A percentile compares a stretch with the other conserved stretches of the same genome.
Conservation (phyloP, 2,888 invertebrate species). For the Eubasilissa splendida region DNA sequence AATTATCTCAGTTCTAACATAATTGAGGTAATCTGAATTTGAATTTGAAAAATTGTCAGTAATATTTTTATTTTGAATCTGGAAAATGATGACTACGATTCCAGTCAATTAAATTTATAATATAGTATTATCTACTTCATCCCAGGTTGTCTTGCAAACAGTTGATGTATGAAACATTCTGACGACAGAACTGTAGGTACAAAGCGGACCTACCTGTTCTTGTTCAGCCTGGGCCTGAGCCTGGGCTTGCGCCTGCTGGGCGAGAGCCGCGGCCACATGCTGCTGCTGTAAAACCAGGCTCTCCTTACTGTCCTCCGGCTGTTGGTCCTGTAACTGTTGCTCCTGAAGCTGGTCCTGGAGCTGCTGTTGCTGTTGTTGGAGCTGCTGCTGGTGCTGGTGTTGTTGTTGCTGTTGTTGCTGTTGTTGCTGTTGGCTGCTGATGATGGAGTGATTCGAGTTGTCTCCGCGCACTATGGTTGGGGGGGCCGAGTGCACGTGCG, state of each 20-base stretch:
- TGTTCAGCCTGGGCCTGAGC: constrained; percentile 65
- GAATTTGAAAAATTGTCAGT: too few species aligned
- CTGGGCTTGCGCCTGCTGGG: constrained; percentile 61
- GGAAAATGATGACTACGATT: too few species aligned
- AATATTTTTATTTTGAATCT: too few species aligned
- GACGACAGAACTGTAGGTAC: too few species aligned
- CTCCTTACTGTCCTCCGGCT: constrained; percentile 60
- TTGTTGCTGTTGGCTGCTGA: constrained; percentile 64
- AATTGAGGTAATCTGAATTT: too few species aligned
- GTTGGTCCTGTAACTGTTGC: constrained; percentile 66
- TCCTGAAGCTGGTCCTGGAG: constrained; percentile 62
- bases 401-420: constrained; percentile 72
- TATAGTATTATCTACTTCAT: too few species aligned
- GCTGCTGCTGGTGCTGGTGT: constrained; percentile 70
- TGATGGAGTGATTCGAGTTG: constrained; percentile 66
- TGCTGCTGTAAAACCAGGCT: constrained; percentile 57
- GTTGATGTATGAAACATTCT: too few species aligned
- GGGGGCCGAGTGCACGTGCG: constrained; percentile 69
- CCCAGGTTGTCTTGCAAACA: too few species aligned
- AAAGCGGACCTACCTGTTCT: constrained; percentile 63
- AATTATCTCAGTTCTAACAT: too few species aligned
- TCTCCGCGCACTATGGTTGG: constrained; percentile 68
- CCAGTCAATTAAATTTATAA: too few species aligned
- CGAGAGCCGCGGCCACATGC: constrained; percentile 58
- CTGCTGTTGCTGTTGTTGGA: constrained; percentile 71